Percentiles rank a stretch among this genome's conserved stretches.
phyloP scores from a whole-genome alignment of 2,797 vertebrate species.

The Cygnus olor region DNA sequence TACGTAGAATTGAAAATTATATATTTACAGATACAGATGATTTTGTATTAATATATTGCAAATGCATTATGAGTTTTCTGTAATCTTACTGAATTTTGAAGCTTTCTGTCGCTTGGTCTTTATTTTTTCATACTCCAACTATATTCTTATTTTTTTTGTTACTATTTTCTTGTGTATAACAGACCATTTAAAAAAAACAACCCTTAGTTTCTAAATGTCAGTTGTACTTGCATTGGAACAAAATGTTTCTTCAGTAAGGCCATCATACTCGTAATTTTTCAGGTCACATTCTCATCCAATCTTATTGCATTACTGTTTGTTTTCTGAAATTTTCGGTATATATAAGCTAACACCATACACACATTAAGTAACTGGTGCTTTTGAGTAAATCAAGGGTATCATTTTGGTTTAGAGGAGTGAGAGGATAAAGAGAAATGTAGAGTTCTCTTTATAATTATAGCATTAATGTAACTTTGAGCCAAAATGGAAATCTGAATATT shows the following conservation, averaged over 20 bases:
- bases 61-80: conserved; percentile 48
- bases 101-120: conserved; percentile 49
- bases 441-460: conserved; percentile 15
- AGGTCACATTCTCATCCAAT: neutral
- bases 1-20: conserved; percentile 11
- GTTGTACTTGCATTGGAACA: neutral
- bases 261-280: neutral
- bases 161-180: neutral
- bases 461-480: neutral
- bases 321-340: neutral
- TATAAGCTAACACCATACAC: neutral
- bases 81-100: conserved; percentile 31
- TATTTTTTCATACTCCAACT: conserved; percentile 2
- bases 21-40: conserved; percentile 42
- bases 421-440: conserved; percentile 6
- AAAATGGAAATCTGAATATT: conserved; percentile 16
- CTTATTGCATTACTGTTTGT: conserved; percentile 30
- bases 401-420: conserved; percentile 13
- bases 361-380: neutral
- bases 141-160: conserved; percentile 29
- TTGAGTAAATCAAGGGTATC: neutral
- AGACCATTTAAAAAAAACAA: neutral
- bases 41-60: conserved; percentile 44
- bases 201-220: neutral
- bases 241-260: neutral